Base-by-base conservation (phyloP, 2,888 invertebrate species). In the Zaprionus lineosus region DNA sequence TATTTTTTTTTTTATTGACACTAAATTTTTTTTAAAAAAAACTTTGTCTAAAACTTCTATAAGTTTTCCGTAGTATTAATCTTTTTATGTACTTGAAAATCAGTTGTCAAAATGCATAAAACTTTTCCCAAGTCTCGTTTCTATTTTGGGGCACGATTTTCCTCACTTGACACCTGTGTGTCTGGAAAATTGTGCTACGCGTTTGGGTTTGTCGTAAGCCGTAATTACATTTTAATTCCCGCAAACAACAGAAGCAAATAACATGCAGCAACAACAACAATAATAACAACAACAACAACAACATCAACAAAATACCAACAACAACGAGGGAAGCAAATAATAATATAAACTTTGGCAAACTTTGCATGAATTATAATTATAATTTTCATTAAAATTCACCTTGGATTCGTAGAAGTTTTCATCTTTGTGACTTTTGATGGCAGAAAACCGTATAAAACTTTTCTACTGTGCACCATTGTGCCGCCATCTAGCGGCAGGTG, bases 331-430 rank as follows among this genome's bases (percentile, higher is more conserved):
- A n/a, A n/a, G n/a, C n/a, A n/a, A 63, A 58, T 63, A 63, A 82
- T 62, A 82, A 66, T 77, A 70, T 65, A 66, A 81, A 78, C 60
- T 78, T 70, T 82, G 59, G 21, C 41, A 84, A 77, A 82, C 61
- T 81, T 81, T 84, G 47, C 73, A 81, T 79, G 76, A 85, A 85
- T 79, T 78, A 83, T 83, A 85, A 83, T 81, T 85, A 83, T 79
- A 73, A 66, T 83, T 83, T 85, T 64, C 84, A 81, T 75, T 83
- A 74, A 82, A 84, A 74, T 82, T 82, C 78, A 83, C 75, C 75
- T 79, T 82, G 68, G 73, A 63, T 68, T 63, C 44, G 62, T 33
- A 50, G 34, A 69, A 84, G 73, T 69, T 63, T n/a, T 81, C 51
- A 70, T 74, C 70, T 82, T 53, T 39, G 18, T 46, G 34, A 56